Evolutionary conservation across 2,113 vertebrate species (phyloP).

Genomic region (Cyphotilapia sp.): DNA sequence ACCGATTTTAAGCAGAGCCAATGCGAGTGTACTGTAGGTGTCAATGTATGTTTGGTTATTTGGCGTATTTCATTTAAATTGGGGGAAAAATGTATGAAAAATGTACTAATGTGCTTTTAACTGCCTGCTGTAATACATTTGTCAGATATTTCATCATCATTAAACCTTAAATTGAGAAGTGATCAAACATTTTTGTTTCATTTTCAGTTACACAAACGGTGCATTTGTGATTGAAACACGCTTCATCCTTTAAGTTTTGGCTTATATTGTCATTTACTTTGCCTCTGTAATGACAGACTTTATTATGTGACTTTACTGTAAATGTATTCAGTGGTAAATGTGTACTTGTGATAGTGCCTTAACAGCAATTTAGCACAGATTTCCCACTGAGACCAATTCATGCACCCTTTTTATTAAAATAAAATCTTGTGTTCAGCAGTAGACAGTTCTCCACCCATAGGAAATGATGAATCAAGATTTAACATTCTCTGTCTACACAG

Average conservation of each 20-base stretch:
- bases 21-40: neutral
- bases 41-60: neutral
- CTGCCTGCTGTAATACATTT: neutral
- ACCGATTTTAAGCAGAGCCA: neutral
- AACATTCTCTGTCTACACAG: neutral
- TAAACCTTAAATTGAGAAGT: neutral
- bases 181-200: neutral
- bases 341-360: neutral
- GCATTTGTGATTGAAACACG: neutral
- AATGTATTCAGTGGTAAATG: neutral
- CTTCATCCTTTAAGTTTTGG: neutral
- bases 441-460: slow-evolving; percentile 16
- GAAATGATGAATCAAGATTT: slow-evolving; percentile 20
- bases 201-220: neutral
- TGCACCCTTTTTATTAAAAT: slow-evolving; percentile 10
- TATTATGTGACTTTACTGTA: neutral
- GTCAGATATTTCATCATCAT: neutral
- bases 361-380: neutral
- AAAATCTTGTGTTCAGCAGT: neutral
- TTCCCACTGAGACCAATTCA: neutral
- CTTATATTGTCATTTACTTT: neutral
- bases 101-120: neutral
- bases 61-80: neutral
- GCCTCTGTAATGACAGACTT: neutral
- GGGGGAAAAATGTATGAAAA: fast-evolving